Base-by-base conservation (phyloP, 2,888 invertebrate genomes). In the Odontothrips loti region DNA sequence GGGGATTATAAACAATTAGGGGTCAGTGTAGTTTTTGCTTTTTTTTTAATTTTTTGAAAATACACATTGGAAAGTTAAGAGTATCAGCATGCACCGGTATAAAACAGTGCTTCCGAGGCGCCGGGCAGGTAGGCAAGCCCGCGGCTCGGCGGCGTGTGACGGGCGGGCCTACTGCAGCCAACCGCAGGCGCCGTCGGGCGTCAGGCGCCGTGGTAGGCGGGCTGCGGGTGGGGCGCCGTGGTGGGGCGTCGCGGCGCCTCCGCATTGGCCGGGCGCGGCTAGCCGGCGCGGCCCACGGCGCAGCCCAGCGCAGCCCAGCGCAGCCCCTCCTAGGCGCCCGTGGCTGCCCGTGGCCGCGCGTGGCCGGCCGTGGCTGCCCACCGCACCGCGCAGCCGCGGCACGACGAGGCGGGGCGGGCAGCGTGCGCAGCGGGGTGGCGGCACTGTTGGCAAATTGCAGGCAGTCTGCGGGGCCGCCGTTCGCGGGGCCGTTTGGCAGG, bases 241-340 rank as follows among this genome's bases (percentile, higher is more conserved):
- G 58, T 17, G 68, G 23, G 68, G 68, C 68, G 68, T 10, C 68
- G 68, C 68, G 27, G 68, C 68, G 68, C 68, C 68, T 68, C 58
- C 58, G 58, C 58, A 58, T 58, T 58, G 68, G 68, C 68, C 34
- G 34, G 3, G 34, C n/a, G 51, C 51, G 51, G 23, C n/a, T 63
- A n/a, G 63, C 63, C 6, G 48, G 48, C 51, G 51, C 51, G 51
- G 23, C n/a, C 9, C 63, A n/a, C 63, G 20, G 63, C 63, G 20
- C 63, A 9, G 63, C 63, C 9, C 63, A 17, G 9, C 63, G 10
- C 10, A n/a, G 63, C 63, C 63, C 63, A 20, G 20, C 63, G 63
- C 9, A 17, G 51, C 58, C 58, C 58, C 58, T 20, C 58, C 58
- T 20, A 58, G 58, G 58, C 58, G 51, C 58, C 20, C 58, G 58